A percentile compares a stretch with the other conserved stretches of the same genome.
Evolutionary conservation across 2,113 vertebrate genomes (phyloP).

Genomic region (Myotis lucifugus): DNA sequence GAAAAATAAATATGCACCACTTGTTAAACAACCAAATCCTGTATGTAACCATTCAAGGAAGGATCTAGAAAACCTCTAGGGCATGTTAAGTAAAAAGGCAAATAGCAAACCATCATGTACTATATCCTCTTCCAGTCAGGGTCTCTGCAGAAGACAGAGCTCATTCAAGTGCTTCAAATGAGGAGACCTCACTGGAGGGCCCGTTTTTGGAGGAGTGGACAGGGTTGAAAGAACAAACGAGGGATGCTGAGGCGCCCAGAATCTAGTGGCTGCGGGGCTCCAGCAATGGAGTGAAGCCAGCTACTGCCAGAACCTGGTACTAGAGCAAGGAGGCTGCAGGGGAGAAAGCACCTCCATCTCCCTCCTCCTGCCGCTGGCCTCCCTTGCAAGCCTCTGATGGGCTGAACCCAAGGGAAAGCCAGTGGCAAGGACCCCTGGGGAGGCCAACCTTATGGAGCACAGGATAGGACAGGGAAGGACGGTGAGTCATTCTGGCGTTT

Average conservation of each 20-base stretch:
- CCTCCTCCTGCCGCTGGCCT: neutral
- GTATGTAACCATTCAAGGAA: too few species aligned
- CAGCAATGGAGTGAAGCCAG: neutral
- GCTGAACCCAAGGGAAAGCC: neutral
- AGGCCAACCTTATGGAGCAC: neutral
- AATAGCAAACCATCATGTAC: too few species aligned
- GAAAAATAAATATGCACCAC: too few species aligned
- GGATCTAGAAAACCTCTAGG: too few species aligned
- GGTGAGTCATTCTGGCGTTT: neutral
- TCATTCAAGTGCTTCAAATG: too few species aligned
- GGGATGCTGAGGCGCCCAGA: neutral
- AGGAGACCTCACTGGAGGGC: neutral
- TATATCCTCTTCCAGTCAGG: too few species aligned
- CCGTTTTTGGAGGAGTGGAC: neutral
- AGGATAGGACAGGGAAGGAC: neutral
- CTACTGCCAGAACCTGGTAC: neutral
- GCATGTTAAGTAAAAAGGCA: too few species aligned
- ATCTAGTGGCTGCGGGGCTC: neutral
- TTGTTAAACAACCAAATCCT: too few species aligned
- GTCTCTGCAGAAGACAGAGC: too few species aligned
- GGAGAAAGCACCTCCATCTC: neutral
- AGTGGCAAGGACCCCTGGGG: neutral
- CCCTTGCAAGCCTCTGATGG: neutral
- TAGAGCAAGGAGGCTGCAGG: neutral
- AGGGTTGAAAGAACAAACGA: neutral